Base-by-base conservation (phyloP, 2,888 invertebrate genomes). In the Tolmerus cingulatus region DNA sequence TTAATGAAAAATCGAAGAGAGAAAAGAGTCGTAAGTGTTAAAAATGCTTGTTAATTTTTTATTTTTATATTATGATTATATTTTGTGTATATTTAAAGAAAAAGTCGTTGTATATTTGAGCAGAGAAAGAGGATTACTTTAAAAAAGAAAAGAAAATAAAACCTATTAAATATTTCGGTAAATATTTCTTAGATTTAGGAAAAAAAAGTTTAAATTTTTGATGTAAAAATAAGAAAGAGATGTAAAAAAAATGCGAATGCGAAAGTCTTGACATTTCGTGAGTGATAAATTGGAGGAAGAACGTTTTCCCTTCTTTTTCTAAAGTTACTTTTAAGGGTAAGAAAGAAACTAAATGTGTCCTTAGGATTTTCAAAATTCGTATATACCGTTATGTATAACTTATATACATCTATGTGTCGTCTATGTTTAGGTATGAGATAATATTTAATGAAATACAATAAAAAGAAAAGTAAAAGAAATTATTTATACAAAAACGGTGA, bases 231-330 rank as follows among this genome's bases (percentile, higher is more conserved):
- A 40, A 76, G 76, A 76, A 87, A 88, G 81, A 78, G 74, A 46
- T 78, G 57, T 57, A 74, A 66, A 76, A 84, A 87, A 66, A 43
- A 86, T 86, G 79, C 40, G 82, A 78, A 87, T 46, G 77, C 85
- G 86, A 86, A 46, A 87, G 81, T 66, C 23, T 43, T 86, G 86
- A 87, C 43, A 87, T 79, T 87, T 87, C 87, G 87, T 78, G 57
- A 87, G 87, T 87, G 87, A 87, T 87, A 87, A 57, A 79, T 43
- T n/a, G 30, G 30, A 85, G 46, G 46, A 85, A 85, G 19, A 84
- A 40, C 34, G 66, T 84, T 84, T 46, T 84, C 66, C 66, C 66
- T 79, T 40, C 51, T 46, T 46, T 85, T 85, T 74, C 74, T 55
- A 74, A 74, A 85, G 46, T 74, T 46, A 43, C 43, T 34, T 66